Base-by-base conservation (phyloP, 1,140 invertebrate species). In the Nephotettix cincticeps region DNA sequence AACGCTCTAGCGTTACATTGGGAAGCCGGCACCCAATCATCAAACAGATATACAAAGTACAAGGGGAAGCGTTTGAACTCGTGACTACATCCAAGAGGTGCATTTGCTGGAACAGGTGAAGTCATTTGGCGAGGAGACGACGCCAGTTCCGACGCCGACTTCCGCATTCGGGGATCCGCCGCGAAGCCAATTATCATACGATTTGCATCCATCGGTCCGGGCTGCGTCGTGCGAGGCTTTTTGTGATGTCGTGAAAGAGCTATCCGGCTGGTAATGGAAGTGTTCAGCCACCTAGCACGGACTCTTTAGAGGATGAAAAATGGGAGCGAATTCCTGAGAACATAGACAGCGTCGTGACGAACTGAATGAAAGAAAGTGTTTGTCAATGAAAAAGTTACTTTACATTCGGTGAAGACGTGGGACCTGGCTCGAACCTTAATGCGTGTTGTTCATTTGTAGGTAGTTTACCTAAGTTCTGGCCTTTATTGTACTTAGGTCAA, bases 81-180 rank as follows among this genome's bases (percentile, higher is more conserved):
- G 25, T 61, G 21, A 61, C 25, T 29, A 27, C 56, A 27, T 25
- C 9, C 14, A 23, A 51, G 47, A 3, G 21, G 47, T 17, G 21
- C 4, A 27, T 61, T 61, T 29, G 56, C 4, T 27, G 56, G 25
- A 61, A 61, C 56, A 61, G 56, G 56, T 61, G 28, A 61, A 61
- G 28, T 61, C 56, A 61, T 61, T 61, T 61, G 28, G 56, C 56
- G 14, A 4, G 21, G 56, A 61, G n/a, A n/a, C 56, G 56, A 61
- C 28, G 32, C 32, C 4, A 4, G 32, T 6, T 36, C 32, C 32
- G 32, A n/a, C 32, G 32, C 32, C 4, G 32, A 36, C 32, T 36
- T 36, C 32, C 32, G 32, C 14, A 36, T 36, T 36, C 32, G 32
- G 6, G 21, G 17, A 51, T 4, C 47, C 47, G 47, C 19, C 19